Evolutionary conservation across 2,888 invertebrate genomes (phyloP).

Genomic region (Nymphalis polychloros): DNA sequence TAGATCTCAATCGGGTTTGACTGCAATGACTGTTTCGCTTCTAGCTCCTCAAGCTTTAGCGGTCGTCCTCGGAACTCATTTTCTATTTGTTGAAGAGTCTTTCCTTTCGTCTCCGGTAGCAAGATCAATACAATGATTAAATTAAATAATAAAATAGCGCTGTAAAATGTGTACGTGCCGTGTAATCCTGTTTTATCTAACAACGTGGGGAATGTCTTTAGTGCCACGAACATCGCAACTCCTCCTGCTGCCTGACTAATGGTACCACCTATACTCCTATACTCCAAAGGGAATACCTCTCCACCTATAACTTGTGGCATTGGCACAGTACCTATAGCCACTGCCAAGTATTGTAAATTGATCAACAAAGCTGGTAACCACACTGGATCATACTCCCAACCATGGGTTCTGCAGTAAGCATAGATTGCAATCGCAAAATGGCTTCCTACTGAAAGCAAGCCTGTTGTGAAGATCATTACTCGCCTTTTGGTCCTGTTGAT

Average conservation of each 20-base stretch:
- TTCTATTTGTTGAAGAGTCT: conserved; percentile 84
- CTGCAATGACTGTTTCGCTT: conserved; percentile 53
- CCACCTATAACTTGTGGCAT: conserved; percentile 86
- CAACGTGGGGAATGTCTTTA: conserved; percentile 83
- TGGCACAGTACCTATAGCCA: conserved; percentile 82
- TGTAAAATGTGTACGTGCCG: conserved; percentile 82
- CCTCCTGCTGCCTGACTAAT: conserved; percentile 82
- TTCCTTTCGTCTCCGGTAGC: conserved; percentile 85
- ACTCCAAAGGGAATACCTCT: conserved; percentile 84
- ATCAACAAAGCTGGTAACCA: conserved; percentile 76
- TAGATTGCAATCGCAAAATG: conserved; percentile 77
- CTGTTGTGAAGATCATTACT: conserved; percentile 80
- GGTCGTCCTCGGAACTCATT: conserved; percentile 71
- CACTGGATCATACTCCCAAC: conserved; percentile 53
- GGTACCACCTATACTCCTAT: conserved; percentile 83
- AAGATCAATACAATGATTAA: conserved; percentile 78
- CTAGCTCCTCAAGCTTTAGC: conserved; percentile 50
- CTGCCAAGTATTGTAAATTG: conserved; percentile 78
- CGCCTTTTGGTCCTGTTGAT: conserved; percentile 83
- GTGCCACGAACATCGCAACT: conserved; percentile 80
- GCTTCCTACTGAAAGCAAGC: conserved; percentile 54
- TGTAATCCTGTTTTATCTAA: conserved; percentile 73
- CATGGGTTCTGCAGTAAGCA: conserved; percentile 55
- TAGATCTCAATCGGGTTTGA: conserved; percentile 52
- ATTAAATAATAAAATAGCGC: conserved; percentile 72